Percentiles rank a stretch among this genome's conserved stretches.
Conservation (phyloP, 1,140 invertebrate genomes). For the Drosophila kurseongensis region DNA sequence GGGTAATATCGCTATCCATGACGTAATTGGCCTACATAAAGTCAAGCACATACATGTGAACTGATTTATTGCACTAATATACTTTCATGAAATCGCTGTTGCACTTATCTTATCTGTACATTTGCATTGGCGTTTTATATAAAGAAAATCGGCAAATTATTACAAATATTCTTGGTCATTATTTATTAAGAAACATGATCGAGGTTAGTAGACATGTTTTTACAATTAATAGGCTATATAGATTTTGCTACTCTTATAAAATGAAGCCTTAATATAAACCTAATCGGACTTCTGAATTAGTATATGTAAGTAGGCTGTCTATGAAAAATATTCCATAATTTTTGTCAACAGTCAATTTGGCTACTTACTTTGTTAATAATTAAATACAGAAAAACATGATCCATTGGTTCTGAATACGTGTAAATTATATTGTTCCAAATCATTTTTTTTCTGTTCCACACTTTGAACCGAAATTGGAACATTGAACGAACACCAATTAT, state of each 20-base stretch:
- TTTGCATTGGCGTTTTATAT: neutral
- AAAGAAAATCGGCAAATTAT: neutral
- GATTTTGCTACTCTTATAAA: too few species aligned
- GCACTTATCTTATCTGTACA: constrained; percentile 20
- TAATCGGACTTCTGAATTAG: too few species aligned
- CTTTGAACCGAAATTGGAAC: too few species aligned
- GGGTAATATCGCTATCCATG: constrained; percentile 12
- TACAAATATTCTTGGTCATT: neutral
- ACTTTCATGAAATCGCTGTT: neutral
- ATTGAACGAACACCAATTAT: constrained; percentile 3
- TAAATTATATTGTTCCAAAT: too few species aligned
- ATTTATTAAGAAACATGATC: neutral
- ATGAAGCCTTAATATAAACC: too few species aligned
- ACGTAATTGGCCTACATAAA: constrained; percentile 12
- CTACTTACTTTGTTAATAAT: too few species aligned
- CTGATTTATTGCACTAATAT: constrained; percentile 1
- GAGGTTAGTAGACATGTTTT: neutral
- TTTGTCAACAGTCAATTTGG: too few species aligned
- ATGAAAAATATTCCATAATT: too few species aligned
- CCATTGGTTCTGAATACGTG: too few species aligned
- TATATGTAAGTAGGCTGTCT: too few species aligned
- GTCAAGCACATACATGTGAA: neutral
- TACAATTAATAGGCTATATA: neutral
- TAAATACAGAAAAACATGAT: too few species aligned
- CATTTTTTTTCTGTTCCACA: too few species aligned